These are phyloP conservation scores for Platyrinchus mystaceus DNA, from an alignment of 2,797 vertebrate species.

Conservation along the genomic window DNA sequence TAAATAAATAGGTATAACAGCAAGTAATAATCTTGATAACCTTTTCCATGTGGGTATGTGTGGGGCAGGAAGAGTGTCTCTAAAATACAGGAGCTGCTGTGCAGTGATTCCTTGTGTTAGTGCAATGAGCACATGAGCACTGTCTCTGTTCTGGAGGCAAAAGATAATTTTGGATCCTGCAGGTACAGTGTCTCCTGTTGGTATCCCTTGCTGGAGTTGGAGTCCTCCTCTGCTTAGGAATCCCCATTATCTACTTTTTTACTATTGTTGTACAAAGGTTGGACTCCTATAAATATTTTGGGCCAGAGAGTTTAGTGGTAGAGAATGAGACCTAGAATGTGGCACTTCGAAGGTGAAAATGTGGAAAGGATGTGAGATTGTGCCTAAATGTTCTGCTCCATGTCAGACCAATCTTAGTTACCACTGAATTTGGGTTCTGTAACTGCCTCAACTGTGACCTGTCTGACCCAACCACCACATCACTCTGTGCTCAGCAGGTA, in stretches of 20 bases:
- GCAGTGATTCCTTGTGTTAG: neutral
- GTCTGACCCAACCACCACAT: accelerated
- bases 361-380: neutral
- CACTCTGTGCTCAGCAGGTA: neutral
- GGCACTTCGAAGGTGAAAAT: neutral
- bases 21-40: neutral
- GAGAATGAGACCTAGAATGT: neutral
- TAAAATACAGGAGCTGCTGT: neutral
- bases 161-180: neutral
- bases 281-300: neutral
- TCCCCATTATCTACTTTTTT: neutral
- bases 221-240: neutral
- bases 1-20: neutral
- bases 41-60: accelerated
- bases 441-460: neutral
- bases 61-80: neutral
- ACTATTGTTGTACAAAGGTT: neutral
- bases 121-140: neutral
- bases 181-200: neutral
- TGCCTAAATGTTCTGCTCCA: neutral
- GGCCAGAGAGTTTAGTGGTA: neutral
- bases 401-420: neutral
- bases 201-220: neutral
- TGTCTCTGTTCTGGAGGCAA: accelerated
- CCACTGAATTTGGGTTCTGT: neutral